Conservation (phyloP, 2,888 invertebrate species). For the Pycnomerus fuliginosus region DNA sequence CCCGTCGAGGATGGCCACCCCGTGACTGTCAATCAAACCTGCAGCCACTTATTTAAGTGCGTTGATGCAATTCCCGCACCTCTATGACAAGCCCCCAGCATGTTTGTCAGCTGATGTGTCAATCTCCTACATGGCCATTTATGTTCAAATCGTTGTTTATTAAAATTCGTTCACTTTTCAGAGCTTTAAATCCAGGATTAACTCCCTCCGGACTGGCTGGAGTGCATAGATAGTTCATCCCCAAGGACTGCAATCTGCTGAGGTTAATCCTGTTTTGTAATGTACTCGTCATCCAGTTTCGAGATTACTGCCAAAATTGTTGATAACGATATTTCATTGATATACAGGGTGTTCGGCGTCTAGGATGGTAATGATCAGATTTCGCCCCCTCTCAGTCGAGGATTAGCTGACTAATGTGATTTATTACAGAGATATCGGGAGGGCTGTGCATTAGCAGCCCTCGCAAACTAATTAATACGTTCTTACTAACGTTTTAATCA, state of each 20-base stretch:
- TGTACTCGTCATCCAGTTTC: conserved; percentile 51
- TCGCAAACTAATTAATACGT: conserved; percentile 52
- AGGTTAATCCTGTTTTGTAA: conserved; percentile 52
- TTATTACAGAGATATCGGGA: conserved; percentile 50
- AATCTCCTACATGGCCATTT: too few species aligned
- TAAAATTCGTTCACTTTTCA: too few species aligned
- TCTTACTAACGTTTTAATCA: conserved; percentile 56
- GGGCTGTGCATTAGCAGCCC: conserved; percentile 43
- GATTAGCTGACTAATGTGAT: conserved; percentile 53
- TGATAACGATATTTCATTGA: too few species aligned
- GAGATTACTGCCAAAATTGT: conserved; percentile 46
- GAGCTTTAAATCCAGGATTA: too few species aligned
- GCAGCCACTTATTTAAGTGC: conserved; percentile 30
- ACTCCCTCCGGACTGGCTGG: too few species aligned
- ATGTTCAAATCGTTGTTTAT: too few species aligned
- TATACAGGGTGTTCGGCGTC: too few species aligned
- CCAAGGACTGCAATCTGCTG: conserved; percentile 42
- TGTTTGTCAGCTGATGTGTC: conserved; percentile 14
- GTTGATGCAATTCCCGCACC: conserved; percentile 25
- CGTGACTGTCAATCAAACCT: conserved; percentile 29
- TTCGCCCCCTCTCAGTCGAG: conserved; percentile 27
- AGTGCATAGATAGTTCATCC: conserved; percentile 51
- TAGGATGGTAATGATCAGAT: too few species aligned
- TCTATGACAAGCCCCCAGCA: conserved; percentile 8
- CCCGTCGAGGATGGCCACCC: conserved; percentile 12